Conservation (phyloP, 2,113 vertebrate species). For the Plotosus lineatus region DNA sequence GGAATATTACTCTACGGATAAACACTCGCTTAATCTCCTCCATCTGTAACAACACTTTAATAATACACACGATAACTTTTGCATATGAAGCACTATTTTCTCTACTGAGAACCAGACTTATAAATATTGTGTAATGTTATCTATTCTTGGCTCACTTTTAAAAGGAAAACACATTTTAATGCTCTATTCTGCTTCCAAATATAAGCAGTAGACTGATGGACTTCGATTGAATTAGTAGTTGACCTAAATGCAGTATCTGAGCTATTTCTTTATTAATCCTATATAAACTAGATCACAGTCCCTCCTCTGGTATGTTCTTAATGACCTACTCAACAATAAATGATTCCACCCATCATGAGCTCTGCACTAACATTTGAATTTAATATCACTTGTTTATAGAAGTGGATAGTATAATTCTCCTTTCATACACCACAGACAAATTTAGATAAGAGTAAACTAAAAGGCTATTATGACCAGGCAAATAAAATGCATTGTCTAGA, state of each 20-base stretch:
- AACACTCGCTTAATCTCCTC: not conserved
- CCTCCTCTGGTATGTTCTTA: not conserved
- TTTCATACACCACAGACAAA: not conserved
- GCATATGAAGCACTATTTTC: not conserved
- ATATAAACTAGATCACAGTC: not conserved
- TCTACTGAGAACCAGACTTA: not conserved
- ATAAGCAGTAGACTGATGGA: not conserved
- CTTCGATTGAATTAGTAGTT: not conserved
- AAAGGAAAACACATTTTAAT: not conserved
- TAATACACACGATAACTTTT: not conserved
- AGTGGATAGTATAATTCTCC: not conserved
- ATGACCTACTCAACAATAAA: not conserved
- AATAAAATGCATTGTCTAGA: not conserved
- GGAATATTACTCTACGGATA: not conserved
- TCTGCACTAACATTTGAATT: conserved; percentile 18
- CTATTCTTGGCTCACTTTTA: not conserved
- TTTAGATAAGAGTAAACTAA: not conserved
- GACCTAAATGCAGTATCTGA: conserved; percentile 6
- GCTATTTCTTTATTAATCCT: not conserved
- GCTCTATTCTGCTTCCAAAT: conserved; percentile 1
- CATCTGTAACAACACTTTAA: not conserved
- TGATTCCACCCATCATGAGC: not conserved
- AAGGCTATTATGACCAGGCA: too few relatives aligned
- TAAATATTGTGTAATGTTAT: not conserved
- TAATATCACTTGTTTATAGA: not conserved